Conservation (phyloP, 2,888 invertebrate genomes). For the Euphydryas editha region DNA sequence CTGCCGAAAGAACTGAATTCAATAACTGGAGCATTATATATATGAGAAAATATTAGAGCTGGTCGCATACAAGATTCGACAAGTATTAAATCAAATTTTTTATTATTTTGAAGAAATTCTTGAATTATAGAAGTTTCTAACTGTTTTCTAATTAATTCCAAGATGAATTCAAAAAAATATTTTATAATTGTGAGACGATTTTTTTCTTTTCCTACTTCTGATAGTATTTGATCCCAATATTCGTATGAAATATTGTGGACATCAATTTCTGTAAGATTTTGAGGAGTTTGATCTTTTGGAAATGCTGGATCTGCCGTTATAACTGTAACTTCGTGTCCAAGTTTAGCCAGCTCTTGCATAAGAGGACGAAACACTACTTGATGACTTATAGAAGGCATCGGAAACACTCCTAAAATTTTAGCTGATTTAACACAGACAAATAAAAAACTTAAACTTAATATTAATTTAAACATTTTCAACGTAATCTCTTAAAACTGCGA, state of each 20-base stretch:
- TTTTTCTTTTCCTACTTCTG: constrained; percentile 29
- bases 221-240: no score
- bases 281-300: constrained; percentile 52
- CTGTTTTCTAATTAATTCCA: constrained; percentile 39
- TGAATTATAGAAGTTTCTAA: constrained; percentile 39
- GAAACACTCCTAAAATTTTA: no score
- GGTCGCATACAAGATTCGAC: no score
- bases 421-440: no score
- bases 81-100: no score
- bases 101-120: constrained; percentile 47
- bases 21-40: constrained; percentile 58
- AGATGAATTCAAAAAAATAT: constrained; percentile 23
- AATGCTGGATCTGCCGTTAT: constrained; percentile 58
- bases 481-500: no score
- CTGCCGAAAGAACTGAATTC: constrained; percentile 55
- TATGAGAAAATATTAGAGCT: no score
- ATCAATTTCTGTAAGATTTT: constrained; percentile 60
- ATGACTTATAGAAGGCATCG: no score
- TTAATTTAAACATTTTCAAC: no score
- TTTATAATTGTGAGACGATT: constrained; percentile 28
- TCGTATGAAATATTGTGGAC: constrained; percentile 58
- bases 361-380: constrained; percentile 53
- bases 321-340: no score
- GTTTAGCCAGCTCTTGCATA: no score
- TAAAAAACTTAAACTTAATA: no score